These are phyloP conservation scores for Cynoglossus semilaevis DNA, from an alignment of 2,113 vertebrate species.

Conservation along the genomic window DNA sequence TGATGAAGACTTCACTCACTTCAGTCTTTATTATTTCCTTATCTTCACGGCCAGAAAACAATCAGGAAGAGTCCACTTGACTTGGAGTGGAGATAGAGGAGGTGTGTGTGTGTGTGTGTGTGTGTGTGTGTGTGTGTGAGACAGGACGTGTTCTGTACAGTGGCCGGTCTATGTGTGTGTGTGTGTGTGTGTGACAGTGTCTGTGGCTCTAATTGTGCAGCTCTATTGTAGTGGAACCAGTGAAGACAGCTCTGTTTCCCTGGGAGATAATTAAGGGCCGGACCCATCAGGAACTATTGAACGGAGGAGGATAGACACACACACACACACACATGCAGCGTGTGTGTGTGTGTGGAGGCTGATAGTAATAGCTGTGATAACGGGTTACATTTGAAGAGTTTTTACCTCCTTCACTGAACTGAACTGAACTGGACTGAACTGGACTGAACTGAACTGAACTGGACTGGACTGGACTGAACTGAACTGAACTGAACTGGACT, in stretches of 20 bases:
- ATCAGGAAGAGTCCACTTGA: constrained; percentile 70
- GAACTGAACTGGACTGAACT: constrained; percentile 39
- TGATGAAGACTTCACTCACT: constrained; percentile 42
- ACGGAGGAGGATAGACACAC: constrained; percentile 54
- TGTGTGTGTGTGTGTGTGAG: constrained; percentile 5
- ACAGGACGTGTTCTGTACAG: constrained; percentile 37
- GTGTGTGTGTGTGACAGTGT: constrained; percentile 61
- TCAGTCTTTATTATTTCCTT: constrained; percentile 63
- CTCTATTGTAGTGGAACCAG: constrained; percentile 76
- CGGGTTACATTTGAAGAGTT: constrained; percentile 56
- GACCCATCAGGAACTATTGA: constrained; percentile 72
- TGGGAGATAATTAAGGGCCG: constrained; percentile 74
- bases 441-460: constrained; percentile 29
- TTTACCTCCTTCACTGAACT: constrained; percentile 55
- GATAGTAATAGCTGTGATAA: constrained; percentile 67
- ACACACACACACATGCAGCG: constrained; percentile 14
- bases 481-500: constrained; percentile 29
- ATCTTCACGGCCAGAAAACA: constrained; percentile 51
- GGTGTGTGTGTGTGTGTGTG: constrained; percentile 22
- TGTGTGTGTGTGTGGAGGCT: constrained; percentile 35
- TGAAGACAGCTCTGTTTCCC: constrained; percentile 73
- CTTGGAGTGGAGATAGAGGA: constrained; percentile 46
- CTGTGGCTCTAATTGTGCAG: constrained; percentile 69
- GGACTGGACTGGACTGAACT: too few species aligned
- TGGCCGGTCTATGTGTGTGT: constrained; percentile 58